Evolutionary conservation across 1,140 invertebrate species (phyloP).

Genomic region (Planococcus citri): DNA sequence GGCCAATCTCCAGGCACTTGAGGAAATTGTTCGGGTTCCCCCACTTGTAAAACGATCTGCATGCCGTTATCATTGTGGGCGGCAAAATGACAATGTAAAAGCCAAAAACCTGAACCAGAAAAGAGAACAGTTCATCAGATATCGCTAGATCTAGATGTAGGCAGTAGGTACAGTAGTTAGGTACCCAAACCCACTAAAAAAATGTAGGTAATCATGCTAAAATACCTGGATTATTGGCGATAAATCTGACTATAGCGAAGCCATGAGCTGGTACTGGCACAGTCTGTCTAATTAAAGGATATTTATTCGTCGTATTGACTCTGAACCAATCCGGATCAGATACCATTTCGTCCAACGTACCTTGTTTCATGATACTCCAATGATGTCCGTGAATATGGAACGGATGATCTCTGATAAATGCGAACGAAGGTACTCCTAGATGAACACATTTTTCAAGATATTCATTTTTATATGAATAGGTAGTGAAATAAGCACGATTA

Average conservation of each 20-base stretch:
- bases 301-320: slow-evolving; percentile 47
- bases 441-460: too few species aligned
- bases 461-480: too few species aligned
- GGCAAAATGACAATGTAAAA: slow-evolving; percentile 41
- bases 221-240: slow-evolving; percentile 39
- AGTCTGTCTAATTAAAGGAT: slow-evolving; percentile 69
- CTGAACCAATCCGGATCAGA: background rate
- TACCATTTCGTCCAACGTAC: slow-evolving; percentile 6
- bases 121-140: too few species aligned
- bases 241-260: slow-evolving; percentile 43
- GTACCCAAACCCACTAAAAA: too few species aligned
- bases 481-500: too few species aligned
- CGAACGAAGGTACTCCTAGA: too few species aligned
- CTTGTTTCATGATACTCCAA: slow-evolving; percentile 48
- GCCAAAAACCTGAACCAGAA: slow-evolving; percentile 39
- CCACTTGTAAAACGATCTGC: slow-evolving; percentile 38
- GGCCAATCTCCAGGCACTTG: slow-evolving; percentile 36
- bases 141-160: too few species aligned
- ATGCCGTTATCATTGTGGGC: slow-evolving; percentile 40
- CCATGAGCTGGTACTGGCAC: slow-evolving; percentile 80
- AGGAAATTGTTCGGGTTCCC: slow-evolving; percentile 35
- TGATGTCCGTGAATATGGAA: slow-evolving; percentile 80
- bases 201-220: too few species aligned
- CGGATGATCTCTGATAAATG: slow-evolving; percentile 53
- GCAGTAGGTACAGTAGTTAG: too few species aligned